phyloP scores from a whole-genome alignment of 2,888 invertebrate genomes.

The Cephonodes hylas region DNA sequence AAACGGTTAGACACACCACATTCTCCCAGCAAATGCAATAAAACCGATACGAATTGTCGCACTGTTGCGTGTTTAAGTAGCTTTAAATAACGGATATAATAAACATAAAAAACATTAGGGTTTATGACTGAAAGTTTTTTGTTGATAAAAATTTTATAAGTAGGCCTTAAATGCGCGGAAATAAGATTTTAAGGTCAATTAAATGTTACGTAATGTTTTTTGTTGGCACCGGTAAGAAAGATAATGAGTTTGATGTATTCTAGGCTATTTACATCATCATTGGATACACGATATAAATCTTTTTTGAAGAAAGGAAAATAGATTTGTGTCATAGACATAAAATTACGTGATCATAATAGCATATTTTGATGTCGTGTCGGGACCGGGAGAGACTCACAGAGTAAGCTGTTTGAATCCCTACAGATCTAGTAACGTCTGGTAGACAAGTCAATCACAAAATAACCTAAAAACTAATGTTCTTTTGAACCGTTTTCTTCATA shows the following conservation, averaged over 20 bases:
- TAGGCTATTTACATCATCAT: too few species aligned
- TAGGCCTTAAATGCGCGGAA: background rate
- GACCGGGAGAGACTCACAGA: too few species aligned
- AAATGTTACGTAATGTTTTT: background rate
- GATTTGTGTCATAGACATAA: too few species aligned
- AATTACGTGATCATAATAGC: too few species aligned
- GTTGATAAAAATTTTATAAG: background rate
- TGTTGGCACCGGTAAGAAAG: background rate
- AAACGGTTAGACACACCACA: background rate
- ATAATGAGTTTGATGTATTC: background rate
- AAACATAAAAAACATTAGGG: background rate
- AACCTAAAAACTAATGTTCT: too few species aligned
- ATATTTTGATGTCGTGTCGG: too few species aligned
- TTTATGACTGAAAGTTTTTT: background rate
- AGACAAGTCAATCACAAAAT: too few species aligned
- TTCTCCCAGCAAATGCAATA: background rate
- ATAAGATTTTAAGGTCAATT: background rate
- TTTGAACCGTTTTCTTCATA: too few species aligned
- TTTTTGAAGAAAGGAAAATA: too few species aligned
- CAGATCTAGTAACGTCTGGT: too few species aligned
- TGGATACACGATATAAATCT: too few species aligned
- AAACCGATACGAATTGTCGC: background rate
- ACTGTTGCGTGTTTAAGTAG: background rate
- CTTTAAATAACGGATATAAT: conserved; percentile 3
- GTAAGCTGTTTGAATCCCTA: too few species aligned